Conservation (phyloP, 2,797 vertebrate genomes). For the Leuciscus waleckii region DNA sequence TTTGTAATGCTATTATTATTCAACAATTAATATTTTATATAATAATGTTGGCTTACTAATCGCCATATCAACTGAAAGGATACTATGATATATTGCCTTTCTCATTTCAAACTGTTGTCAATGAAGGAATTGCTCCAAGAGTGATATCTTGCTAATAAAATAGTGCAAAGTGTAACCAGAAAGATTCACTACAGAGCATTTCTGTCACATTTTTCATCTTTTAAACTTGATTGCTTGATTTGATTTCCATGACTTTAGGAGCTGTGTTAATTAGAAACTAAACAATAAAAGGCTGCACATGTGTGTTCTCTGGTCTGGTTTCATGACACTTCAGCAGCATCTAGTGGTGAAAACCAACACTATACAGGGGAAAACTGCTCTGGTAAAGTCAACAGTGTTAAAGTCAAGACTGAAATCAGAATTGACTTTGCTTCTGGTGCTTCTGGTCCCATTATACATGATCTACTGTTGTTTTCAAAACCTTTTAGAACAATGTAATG, state of each 20-base stretch:
- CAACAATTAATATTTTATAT: no score
- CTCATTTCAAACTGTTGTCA: no score
- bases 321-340: neutral
- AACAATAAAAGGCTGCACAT: neutral
- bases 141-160: neutral
- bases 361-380: neutral
- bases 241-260: neutral
- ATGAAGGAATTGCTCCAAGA: neutral
- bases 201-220: neutral
- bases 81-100: no score
- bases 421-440: neutral
- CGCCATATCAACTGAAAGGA: no score
- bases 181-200: neutral
- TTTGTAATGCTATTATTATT: no score
- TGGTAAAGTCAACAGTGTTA: no score
- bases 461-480: neutral
- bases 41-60: no score
- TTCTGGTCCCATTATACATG: neutral
- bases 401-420: neutral
- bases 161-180: neutral
- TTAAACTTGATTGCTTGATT: neutral
- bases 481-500: neutral
- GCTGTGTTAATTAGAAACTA: neutral
- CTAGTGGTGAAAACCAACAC: conserved; percentile 5
- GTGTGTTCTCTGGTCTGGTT: neutral